Conservation (phyloP, 2,113 vertebrate species). For the Numida meleagris region DNA sequence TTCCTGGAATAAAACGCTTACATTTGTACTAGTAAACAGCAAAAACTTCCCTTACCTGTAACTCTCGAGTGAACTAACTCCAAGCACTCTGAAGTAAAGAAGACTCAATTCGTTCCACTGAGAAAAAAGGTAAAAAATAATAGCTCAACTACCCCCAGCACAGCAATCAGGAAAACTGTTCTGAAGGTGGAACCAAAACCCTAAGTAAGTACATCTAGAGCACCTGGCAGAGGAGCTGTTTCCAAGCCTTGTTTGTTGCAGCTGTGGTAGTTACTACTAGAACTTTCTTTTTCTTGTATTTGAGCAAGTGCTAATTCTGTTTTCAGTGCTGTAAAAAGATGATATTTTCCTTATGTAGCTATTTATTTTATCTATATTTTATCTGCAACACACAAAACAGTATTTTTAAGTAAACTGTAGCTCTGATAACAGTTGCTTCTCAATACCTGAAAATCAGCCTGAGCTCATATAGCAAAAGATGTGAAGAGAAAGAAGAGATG, state of each 20-base stretch:
- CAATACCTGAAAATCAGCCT: background rate
- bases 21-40: accelerated
- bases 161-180: background rate
- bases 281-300: background rate
- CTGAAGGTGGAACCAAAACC: accelerated
- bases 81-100: background rate
- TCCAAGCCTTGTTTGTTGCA: background rate
- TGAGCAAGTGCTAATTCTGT: background rate
- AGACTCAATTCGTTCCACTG: background rate
- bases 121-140: accelerated
- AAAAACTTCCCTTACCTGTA: background rate
- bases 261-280: background rate
- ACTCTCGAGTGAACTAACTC: accelerated
- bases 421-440: background rate
- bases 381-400: background rate
- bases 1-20: background rate
- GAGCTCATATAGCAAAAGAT: background rate
- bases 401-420: background rate
- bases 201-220: background rate
- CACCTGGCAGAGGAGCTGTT: background rate
- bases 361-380: background rate
- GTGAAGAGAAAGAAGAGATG: background rate
- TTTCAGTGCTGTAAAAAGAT: background rate
- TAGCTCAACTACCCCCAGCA: accelerated
- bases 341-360: background rate